These are phyloP conservation scores for Anthoptus insignis DNA, from an alignment of 2,888 invertebrate genomes.

Conservation along the genomic window DNA sequence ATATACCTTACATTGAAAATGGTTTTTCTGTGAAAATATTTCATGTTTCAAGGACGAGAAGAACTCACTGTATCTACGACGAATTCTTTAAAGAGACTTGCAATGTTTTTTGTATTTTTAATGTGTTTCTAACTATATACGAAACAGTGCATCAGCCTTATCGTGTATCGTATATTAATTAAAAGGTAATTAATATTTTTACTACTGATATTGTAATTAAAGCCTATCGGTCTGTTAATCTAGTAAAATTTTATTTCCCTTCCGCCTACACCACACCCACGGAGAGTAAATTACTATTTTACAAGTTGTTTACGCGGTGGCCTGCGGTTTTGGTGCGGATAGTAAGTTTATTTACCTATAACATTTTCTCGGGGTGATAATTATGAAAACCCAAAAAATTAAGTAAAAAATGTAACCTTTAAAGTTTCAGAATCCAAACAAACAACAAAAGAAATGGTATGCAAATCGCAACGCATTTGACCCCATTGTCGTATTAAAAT, in stretches of 20 bases:
- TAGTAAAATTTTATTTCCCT: slow-evolving; percentile 21
- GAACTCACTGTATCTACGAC: no score
- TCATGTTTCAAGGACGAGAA: no score
- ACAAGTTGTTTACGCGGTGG: slow-evolving; percentile 23
- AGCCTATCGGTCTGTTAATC: slow-evolving; percentile 16
- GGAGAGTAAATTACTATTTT: slow-evolving; percentile 32
- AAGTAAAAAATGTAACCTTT: no score
- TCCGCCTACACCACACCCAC: slow-evolving; percentile 30
- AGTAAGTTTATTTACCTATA: slow-evolving; percentile 17
- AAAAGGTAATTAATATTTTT: no score
- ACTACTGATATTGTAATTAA: slow-evolving; percentile 8
- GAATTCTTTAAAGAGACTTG: no score
- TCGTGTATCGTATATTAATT: background rate
- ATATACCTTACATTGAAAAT: no score
- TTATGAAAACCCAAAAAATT: no score
- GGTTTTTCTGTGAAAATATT: no score
- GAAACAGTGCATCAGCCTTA: no score
- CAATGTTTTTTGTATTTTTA: no score
- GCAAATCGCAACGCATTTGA: slow-evolving; percentile 75
- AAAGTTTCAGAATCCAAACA: no score
- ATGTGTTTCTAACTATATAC: no score
- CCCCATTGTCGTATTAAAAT: slow-evolving; percentile 76
- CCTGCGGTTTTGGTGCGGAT: slow-evolving; percentile 20
- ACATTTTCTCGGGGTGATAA: background rate
- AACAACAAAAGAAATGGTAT: slow-evolving; percentile 82